phyloP scores from a whole-genome alignment of 2,113 vertebrate genomes.

The Chionodraco myersi region DNA sequence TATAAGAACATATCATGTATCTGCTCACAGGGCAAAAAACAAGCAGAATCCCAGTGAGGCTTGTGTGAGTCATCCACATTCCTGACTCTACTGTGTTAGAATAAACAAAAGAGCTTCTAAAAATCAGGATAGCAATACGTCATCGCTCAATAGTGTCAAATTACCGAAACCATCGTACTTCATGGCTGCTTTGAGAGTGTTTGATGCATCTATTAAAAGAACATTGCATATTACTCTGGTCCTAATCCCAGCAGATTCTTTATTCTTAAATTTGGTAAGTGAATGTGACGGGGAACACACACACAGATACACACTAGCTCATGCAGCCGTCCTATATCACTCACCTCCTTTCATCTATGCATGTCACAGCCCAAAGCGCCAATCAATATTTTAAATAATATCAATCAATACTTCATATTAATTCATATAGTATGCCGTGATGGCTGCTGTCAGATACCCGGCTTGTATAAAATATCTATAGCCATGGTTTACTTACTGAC shows the following conservation, averaged over 20 bases:
- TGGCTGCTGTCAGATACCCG: conserved; percentile 28
- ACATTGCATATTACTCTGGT: conserved; percentile 8
- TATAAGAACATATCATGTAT: too few relatives aligned
- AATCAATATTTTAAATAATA: conserved; percentile 47
- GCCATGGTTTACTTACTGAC: conserved; percentile 60
- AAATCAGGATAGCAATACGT: background rate
- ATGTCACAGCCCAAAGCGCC: conserved; percentile 36
- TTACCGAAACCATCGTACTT: background rate
- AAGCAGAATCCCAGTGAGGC: background rate
- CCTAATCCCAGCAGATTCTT: conserved; percentile 46
- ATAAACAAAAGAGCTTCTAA: background rate
- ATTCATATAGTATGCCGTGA: conserved; percentile 47
- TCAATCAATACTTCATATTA: conserved; percentile 52
- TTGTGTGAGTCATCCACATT: background rate
- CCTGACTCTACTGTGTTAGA: background rate
- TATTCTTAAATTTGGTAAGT: background rate
- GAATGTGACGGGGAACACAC: background rate
- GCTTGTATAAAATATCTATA: conserved; percentile 44
- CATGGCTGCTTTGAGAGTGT: conserved; percentile 9
- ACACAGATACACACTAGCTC: background rate
- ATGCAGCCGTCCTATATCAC: conserved; percentile 15
- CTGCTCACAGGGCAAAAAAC: background rate
- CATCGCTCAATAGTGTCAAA: conserved; percentile 2
- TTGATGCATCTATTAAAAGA: conserved; percentile 52
- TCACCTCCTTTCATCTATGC: conserved; percentile 39